These are phyloP conservation scores for Lanius collurio DNA, from an alignment of 2,113 vertebrate genomes.

Conservation along the genomic window DNA sequence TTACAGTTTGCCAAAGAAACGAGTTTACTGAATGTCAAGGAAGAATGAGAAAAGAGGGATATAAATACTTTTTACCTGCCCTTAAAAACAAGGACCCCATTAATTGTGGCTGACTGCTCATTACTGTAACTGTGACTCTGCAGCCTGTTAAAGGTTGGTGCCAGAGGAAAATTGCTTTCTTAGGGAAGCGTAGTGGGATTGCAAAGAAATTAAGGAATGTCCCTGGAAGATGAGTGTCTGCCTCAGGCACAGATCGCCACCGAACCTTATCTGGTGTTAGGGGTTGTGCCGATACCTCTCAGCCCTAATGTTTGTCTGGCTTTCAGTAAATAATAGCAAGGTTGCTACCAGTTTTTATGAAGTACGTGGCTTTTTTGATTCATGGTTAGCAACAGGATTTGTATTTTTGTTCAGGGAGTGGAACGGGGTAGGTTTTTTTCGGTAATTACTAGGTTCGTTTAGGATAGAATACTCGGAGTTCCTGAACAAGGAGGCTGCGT, in stretches of 20 bases:
- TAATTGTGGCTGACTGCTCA: background rate
- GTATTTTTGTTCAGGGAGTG: background rate
- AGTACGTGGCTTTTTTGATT: background rate
- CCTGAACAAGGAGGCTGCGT: background rate
- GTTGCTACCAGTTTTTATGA: background rate
- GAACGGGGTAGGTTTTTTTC: background rate
- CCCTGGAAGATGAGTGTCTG: background rate
- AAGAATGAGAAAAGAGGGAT: background rate
- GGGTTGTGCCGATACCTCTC: background rate
- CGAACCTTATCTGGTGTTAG: background rate
- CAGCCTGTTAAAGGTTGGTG: background rate
- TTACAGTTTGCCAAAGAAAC: background rate
- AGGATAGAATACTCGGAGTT: background rate
- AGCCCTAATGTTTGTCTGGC: background rate
- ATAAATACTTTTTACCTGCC: background rate
- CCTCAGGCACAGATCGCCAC: background rate
- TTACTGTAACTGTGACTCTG: background rate
- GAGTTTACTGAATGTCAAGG: background rate
- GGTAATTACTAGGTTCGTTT: background rate
- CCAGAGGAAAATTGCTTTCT: background rate
- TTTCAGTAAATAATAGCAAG: background rate
- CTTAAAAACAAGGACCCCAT: accelerated
- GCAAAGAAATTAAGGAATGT: background rate
- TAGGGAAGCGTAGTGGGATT: background rate
- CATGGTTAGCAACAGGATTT: background rate